A percentile compares a stretch with the other conserved stretches of the same genome.
These are phyloP conservation scores for Parazoanthus darwini DNA, from an alignment of 92 coral and sea anemone genomes.

Conservation along the genomic window DNA sequence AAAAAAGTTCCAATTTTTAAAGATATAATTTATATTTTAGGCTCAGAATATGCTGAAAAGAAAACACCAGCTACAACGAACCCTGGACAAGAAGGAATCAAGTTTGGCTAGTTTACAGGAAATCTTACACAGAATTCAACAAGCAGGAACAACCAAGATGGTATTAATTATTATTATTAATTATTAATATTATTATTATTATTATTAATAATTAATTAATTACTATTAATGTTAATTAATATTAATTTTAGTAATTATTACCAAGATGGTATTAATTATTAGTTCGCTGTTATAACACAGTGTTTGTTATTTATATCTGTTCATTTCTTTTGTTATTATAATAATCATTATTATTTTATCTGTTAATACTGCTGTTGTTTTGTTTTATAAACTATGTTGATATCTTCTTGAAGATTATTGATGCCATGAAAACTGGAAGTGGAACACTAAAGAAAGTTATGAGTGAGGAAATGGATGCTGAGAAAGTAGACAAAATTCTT, in stretches of 20 bases:
- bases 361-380: background rate
- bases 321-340: too few species aligned
- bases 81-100: slow-evolving; percentile 31
- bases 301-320: too few species aligned
- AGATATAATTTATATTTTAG: background rate
- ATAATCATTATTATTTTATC: background rate
- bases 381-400: background rate
- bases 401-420: slow-evolving; percentile 20
- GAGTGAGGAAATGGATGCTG: slow-evolving; percentile 39
- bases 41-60: slow-evolving; percentile 28
- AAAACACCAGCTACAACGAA: slow-evolving; percentile 35
- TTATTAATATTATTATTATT: too few species aligned
- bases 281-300: too few species aligned
- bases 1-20: background rate
- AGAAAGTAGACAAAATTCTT: slow-evolving; percentile 40
- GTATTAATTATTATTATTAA: background rate
- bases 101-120: slow-evolving; percentile 40
- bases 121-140: slow-evolving; percentile 34
- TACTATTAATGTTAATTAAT: too few species aligned
- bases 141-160: slow-evolving; percentile 46
- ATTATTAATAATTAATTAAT: too few species aligned
- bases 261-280: slow-evolving; percentile 25
- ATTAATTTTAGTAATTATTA: background rate
- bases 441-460: slow-evolving; percentile 29
- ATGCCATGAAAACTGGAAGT: slow-evolving; percentile 44